Conservation (phyloP, 2,113 vertebrate genomes). For the Pangasianodon hypophthalmus region DNA sequence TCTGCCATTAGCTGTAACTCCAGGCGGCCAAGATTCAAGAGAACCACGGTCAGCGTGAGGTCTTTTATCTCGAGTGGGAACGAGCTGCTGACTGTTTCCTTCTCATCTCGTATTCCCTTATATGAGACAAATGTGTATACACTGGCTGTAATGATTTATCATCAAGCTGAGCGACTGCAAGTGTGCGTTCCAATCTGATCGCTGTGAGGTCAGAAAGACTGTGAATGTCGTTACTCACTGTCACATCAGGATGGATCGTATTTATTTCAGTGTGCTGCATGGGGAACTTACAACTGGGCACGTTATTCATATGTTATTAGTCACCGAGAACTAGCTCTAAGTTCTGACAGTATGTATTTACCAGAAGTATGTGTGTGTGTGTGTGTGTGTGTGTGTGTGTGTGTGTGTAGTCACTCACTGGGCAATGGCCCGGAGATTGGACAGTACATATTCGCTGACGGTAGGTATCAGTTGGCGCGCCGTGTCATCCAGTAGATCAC, state of each 20-base stretch:
- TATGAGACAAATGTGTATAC: not conserved
- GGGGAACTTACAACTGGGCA: not conserved
- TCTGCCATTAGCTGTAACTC: constrained; percentile 42
- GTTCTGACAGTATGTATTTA: not conserved
- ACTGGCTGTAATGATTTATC: constrained; percentile 19
- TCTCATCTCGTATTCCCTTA: constrained; percentile 39
- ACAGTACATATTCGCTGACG: constrained; percentile 90
- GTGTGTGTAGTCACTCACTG: constrained; percentile 78
- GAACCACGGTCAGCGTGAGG: constrained; percentile 9
- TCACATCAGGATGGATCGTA: not conserved
- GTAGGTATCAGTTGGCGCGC: constrained; percentile 90
- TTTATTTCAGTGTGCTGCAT: not conserved
- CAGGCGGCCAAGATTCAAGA: constrained; percentile 38
- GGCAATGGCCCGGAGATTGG: constrained; percentile 84
- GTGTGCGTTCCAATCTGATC: not conserved
- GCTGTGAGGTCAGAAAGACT: not conserved
- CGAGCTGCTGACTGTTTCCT: constrained; percentile 12
- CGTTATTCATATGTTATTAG: not conserved
- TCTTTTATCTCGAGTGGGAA: constrained; percentile 40
- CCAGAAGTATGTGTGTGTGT: not conserved
- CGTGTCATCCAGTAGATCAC: constrained; percentile 93
- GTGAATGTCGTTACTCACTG: not conserved
- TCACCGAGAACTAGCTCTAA: not conserved
- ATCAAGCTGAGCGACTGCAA: not conserved
- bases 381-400: no score